These are phyloP conservation scores for Orius laevigatus DNA, from an alignment of 1,140 invertebrate species.

Conservation along the genomic window DNA sequence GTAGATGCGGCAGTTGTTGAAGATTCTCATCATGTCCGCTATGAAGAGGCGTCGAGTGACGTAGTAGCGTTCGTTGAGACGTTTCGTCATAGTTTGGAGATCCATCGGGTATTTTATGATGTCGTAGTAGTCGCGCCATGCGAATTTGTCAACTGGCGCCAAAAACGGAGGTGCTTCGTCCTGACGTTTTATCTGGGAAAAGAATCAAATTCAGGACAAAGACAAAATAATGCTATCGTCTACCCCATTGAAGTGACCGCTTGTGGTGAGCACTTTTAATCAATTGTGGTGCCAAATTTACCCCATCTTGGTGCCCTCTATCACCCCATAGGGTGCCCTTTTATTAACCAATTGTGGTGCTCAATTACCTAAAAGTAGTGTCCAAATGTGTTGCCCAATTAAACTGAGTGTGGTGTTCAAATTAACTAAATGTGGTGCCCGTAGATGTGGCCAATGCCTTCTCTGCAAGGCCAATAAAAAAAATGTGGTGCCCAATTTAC, in stretches of 20 bases:
- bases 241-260: too few species aligned
- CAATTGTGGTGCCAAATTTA: too few species aligned
- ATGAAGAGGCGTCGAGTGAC: constrained; percentile 73
- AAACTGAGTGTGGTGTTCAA: too few species aligned
- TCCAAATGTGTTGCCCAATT: too few species aligned
- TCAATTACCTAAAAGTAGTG: too few species aligned
- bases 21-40: constrained; percentile 89
- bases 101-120: constrained; percentile 94
- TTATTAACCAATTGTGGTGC: too few species aligned
- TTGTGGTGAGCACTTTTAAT: too few species aligned
- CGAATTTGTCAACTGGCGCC: constrained; percentile 68
- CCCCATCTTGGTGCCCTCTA: too few species aligned
- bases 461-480: constrained; percentile 88
- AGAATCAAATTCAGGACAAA: not conserved
- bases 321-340: too few species aligned
- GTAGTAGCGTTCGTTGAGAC: constrained; percentile 68
- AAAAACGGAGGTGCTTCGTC: constrained; percentile 18
- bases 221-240: too few species aligned
- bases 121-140: constrained; percentile 93
- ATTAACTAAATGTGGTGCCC: too few species aligned
- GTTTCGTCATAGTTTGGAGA: constrained; percentile 73
- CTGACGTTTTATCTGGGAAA: constrained; percentile 9
- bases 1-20: constrained; percentile 86
- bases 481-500: constrained; percentile 62
- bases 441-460: too few species aligned